Base-by-base conservation (phyloP, 2,797 vertebrate species). In the Schizothorax lantsangensis region DNA sequence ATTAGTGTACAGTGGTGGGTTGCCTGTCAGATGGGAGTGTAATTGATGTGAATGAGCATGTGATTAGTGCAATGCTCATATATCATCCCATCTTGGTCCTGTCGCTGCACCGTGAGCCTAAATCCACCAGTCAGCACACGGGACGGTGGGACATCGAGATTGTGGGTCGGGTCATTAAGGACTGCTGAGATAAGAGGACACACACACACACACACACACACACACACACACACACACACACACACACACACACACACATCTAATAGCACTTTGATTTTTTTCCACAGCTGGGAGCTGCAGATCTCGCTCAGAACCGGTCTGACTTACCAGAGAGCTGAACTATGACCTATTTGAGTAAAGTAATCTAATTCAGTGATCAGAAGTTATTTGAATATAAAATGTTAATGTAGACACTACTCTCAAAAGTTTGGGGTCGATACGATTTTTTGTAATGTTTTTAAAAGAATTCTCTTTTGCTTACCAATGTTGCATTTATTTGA, bases 1-100 rank as follows among this genome's bases (percentile, higher is more conserved):
- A 95, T 94, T 93, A 93, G 85, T 86, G 87, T 91, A 90, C 90
- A 92, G 88, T 90, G 57, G 89, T 92, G 91, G 93, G 91, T 87
- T 84, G 75, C 81, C 79, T 94, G 93, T 93, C 94, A 93, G 84
- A 66, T 74, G 79, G 88, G 81, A 91, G 89, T 85, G 89, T 93
- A 94, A 94, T 90, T 92, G 90, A 94, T 94, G 92, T 90, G 85
- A 52, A 84, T 87, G 88, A 84, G 90, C 82, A 73, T 88, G 89
- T 89, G 86, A 88, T 90, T 88, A 84, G 62, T 69, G 83, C 81
- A 64, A 64, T 64, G 77, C 89, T 90, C 57, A 86, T 93, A 91
- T 86, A 93, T 94, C 93, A 93, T 86, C 88, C 81, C 91, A 90
- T 81, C 88, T 88, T 66, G 89, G 77, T 73, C 45, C 78, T 23